Percentiles rank a stretch among this genome's conserved stretches.
Evolutionary conservation across 2,888 invertebrate species (phyloP).

Genomic region (Cryptus armator): DNA sequence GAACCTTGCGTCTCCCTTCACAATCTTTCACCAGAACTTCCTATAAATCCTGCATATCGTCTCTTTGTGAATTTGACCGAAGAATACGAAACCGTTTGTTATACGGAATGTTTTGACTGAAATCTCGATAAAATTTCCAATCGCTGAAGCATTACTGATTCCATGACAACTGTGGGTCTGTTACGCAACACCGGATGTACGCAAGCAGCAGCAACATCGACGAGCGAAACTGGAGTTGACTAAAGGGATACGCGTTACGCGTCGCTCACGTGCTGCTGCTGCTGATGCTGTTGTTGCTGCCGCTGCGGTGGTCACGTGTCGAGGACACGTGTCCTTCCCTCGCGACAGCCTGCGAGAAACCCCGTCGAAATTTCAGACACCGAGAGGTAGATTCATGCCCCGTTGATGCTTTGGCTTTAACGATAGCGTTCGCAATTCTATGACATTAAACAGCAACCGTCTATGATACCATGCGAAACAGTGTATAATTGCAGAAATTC

Average conservation of each 20-base stretch:
- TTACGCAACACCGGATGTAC: constrained; percentile 63
- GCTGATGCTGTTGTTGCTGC: constrained; percentile 49
- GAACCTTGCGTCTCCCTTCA: background rate
- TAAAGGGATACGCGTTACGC: constrained; percentile 48
- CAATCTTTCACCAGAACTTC: background rate
- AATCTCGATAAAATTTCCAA: background rate
- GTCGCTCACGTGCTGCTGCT: constrained; percentile 52
- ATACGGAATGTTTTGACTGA: background rate
- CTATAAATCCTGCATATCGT: background rate
- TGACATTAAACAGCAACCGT: background rate
- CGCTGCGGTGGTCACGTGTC: constrained; percentile 60
- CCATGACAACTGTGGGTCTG: constrained; percentile 53
- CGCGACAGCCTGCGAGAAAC: constrained; percentile 48
- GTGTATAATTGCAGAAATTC: background rate
- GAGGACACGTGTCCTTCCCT: constrained; percentile 62
- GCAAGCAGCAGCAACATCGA: constrained; percentile 33
- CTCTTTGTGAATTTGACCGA: background rate
- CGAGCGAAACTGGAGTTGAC: constrained; percentile 29
- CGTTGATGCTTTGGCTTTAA: background rate
- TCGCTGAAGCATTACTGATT: background rate
- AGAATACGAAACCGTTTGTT: background rate
- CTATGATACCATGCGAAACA: background rate
- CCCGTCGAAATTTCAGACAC: constrained; percentile 22
- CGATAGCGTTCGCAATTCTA: background rate
- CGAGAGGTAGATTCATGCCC: constrained; percentile 10